Evolutionary conservation across 2,113 vertebrate genomes (phyloP).

Genomic region (Litocranius walleri): DNA sequence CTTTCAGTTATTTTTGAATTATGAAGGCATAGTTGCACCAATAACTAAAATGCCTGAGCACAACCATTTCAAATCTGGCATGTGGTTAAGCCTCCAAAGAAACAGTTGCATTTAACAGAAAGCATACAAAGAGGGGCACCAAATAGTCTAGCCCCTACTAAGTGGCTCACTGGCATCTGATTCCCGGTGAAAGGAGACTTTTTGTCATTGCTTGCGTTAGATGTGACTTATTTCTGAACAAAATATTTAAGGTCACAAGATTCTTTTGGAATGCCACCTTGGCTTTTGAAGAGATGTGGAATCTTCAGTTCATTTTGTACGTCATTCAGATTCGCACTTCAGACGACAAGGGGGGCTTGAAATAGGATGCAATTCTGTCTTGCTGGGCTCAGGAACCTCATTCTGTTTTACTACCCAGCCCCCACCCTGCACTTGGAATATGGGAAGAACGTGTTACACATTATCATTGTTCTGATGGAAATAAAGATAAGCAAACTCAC

Average conservation of each 20-base stretch:
- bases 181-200: background rate
- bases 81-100: background rate
- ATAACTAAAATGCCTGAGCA: conserved; percentile 10
- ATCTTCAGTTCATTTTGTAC: background rate
- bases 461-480: background rate
- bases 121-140: background rate
- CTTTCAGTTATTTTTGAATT: conserved; percentile 53
- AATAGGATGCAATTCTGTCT: background rate
- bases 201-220: background rate
- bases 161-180: background rate
- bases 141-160: background rate
- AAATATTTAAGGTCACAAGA: background rate
- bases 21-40: background rate
- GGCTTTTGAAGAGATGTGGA: background rate
- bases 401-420: background rate
- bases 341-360: background rate
- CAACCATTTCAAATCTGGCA: background rate
- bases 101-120: background rate
- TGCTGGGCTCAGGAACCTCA: background rate
- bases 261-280: background rate
- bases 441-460: background rate
- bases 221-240: background rate
- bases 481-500: background rate
- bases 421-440: background rate
- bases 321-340: background rate